Evolutionary conservation across 2,797 vertebrate genomes (phyloP).

Genomic region (Eulemur albifrons): DNA sequence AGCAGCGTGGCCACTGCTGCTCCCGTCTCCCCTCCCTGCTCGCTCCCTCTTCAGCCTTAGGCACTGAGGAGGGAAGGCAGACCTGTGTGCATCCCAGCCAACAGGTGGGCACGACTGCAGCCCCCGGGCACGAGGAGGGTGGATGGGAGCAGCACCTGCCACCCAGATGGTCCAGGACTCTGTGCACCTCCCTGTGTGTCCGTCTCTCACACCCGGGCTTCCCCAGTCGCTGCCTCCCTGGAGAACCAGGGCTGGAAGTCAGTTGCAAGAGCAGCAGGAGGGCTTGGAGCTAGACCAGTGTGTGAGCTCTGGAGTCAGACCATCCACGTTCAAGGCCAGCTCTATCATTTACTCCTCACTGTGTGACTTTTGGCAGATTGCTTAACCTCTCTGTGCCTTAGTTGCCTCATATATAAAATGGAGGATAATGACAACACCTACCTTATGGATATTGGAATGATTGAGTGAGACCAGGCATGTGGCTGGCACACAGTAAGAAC

Average conservation of each 20-base stretch:
- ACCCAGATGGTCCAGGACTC: not conserved
- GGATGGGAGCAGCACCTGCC: not conserved
- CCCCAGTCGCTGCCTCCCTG: not conserved
- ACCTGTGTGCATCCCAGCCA: not conserved
- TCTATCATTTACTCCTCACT: not conserved
- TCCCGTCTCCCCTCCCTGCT: not conserved
- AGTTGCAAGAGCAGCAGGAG: not conserved
- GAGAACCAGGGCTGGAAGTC: not conserved
- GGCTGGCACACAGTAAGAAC: not conserved
- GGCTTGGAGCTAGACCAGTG: not conserved
- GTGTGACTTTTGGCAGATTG: not conserved
- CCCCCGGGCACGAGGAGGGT: not conserved
- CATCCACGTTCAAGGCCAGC: not conserved
- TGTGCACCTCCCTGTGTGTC: not conserved
- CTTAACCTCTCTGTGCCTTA: not conserved
- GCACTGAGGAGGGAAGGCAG: not conserved
- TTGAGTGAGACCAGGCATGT: not conserved
- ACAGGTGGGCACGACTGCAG: not conserved
- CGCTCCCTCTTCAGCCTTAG: not conserved
- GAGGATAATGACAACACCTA: not conserved
- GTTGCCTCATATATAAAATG: not conserved
- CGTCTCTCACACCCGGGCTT: not conserved
- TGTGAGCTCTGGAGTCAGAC: not conserved
- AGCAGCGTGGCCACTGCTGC: not conserved
- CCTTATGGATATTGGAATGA: not conserved